These are phyloP conservation scores for Mamestra brassicae DNA, from an alignment of 2,888 invertebrate species.

Conservation along the genomic window DNA sequence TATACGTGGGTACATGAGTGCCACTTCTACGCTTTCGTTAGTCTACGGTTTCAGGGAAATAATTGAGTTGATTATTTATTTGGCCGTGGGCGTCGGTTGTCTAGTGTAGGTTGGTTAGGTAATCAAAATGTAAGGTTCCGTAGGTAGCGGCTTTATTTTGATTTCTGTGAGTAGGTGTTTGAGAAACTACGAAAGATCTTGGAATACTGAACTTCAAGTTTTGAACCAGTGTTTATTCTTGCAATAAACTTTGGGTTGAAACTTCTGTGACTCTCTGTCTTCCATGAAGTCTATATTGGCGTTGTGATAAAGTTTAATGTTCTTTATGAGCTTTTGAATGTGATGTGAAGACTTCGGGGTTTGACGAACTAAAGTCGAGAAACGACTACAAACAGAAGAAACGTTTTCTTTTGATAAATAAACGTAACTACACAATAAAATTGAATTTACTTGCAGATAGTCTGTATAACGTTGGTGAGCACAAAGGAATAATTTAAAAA, in stretches of 20 bases:
- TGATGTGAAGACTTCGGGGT: not conserved
- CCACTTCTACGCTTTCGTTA: conserved; percentile 15
- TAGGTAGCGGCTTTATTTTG: conserved; percentile 22
- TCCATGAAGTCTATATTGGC: not conserved
- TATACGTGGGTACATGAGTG: not conserved
- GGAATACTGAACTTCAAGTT: conserved; percentile 20
- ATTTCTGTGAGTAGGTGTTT: conserved; percentile 11
- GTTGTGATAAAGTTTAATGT: not conserved
- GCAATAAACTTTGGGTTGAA: conserved; percentile 5
- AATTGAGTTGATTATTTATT: conserved; percentile 62
- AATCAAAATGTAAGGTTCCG: conserved; percentile 38
- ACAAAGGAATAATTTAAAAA: not conserved
- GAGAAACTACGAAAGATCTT: conserved; percentile 15
- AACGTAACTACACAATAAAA: not conserved
- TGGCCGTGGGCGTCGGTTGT: conserved; percentile 17
- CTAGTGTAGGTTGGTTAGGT: conserved; percentile 33
- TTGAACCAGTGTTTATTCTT: conserved; percentile 3
- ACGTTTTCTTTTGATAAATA: not conserved
- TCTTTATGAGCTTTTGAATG: not conserved
- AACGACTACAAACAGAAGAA: not conserved
- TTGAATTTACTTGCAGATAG: no score
- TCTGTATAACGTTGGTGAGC: not conserved
- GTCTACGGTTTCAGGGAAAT: conserved; percentile 43
- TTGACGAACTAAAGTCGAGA: not conserved
- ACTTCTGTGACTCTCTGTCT: conserved; percentile 3